Base-by-base conservation (phyloP, 2,113 vertebrate species). In the Romanogobio albipinnatus region DNA sequence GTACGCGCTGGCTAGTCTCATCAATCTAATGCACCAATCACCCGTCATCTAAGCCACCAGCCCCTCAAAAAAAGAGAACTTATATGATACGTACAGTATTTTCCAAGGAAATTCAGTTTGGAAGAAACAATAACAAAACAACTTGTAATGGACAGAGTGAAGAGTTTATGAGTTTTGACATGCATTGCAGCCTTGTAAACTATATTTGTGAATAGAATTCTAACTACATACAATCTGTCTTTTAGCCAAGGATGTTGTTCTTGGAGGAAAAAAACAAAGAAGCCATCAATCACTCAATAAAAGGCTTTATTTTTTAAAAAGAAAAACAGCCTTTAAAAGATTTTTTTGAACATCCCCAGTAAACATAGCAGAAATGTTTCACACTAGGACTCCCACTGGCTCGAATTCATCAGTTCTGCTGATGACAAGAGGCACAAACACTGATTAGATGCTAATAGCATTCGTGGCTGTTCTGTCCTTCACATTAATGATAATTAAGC, bases 401-500 rank as follows among this genome's bases (percentile, higher is more conserved):
- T 33, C 53, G 49, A 83, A 83, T 89, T 85, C 43, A 85, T 81
- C 75, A 83, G 49, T 29, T 78, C 53, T 81, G 45, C 68, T 76
- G 13, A 73, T 84, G 45, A 84, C 19, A 62, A 62, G 73, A 71
- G 75, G 73, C 76, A 61, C 24, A 10, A 47, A 62, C 70, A 68
- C 64, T 87, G 74, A 87, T 87, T 64, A 82, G 61, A 87, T 84
- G 58, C 68, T 86, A 87, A 87, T 87, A 45, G 15, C 14, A 84
- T 84, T 76, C 45, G 4, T 62, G 81, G 24, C 71, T 81, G 58
- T 61, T 81, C 71, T 47, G 76, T 77, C 47, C 62, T 29, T 78
- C 47, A 29, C 76, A 86, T 86, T 86, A 74, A 22, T 84, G 71
- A 58, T 84, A 89, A 87, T 87, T 81, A 86, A 84, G 9, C 53